phyloP scores from a whole-genome alignment of 2,113 vertebrate species.

The Ramphastos sulfuratus region DNA sequence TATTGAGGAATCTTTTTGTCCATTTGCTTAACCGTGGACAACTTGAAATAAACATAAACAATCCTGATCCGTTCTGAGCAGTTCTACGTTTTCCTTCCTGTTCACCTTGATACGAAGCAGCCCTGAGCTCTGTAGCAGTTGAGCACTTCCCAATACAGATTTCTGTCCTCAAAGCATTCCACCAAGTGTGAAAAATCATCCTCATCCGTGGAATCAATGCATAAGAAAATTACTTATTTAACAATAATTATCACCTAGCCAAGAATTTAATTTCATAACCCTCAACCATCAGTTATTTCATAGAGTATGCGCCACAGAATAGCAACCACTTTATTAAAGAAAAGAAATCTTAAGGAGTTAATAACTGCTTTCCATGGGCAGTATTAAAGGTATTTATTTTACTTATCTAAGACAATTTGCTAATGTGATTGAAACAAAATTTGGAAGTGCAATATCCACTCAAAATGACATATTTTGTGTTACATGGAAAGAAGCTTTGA shows the following conservation, averaged over 20 bases:
- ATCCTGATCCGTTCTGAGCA: neutral
- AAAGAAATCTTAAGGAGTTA: neutral
- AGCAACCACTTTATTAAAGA: neutral
- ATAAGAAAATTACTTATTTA: conserved; percentile 10
- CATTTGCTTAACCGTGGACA: neutral
- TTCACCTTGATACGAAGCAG: neutral
- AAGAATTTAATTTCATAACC: neutral
- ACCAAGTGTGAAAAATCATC: neutral
- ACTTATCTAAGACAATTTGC: neutral
- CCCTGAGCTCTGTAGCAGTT: neutral
- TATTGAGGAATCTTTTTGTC: neutral
- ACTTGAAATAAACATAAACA: neutral
- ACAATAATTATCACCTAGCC: neutral
- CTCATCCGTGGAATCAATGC: neutral
- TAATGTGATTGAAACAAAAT: neutral
- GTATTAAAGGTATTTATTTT: neutral
- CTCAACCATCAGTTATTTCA: neutral
- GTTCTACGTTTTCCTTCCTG: neutral
- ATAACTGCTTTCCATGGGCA: neutral
- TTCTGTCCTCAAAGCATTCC: neutral
- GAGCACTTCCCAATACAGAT: neutral
- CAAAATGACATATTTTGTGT: neutral
- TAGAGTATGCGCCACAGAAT: neutral
- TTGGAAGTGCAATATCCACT: neutral
- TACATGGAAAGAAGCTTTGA: neutral